These are phyloP conservation scores for Esox lucius DNA, from an alignment of 2,797 vertebrate species.

Conservation along the genomic window DNA sequence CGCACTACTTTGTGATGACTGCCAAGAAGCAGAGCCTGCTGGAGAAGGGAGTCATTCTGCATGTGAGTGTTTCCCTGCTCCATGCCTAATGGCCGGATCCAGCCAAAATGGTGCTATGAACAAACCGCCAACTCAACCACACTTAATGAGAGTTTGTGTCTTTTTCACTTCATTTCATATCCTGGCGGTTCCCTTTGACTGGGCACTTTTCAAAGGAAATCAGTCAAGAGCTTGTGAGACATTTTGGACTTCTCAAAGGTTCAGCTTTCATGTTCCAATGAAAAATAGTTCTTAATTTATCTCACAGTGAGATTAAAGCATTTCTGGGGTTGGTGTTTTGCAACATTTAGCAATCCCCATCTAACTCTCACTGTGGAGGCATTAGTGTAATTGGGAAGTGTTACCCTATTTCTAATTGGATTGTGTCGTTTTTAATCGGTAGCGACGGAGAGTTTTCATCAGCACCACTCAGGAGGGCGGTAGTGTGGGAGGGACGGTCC, in stretches of 20 bases:
- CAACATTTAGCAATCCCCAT: neutral
- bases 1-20: slow-evolving; percentile 99
- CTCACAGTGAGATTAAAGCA: neutral
- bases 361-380: neutral
- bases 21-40: slow-evolving; percentile 98
- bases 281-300: neutral
- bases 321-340: neutral
- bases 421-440: neutral
- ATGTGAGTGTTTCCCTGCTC: slow-evolving; percentile 76
- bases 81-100: slow-evolving; percentile 46
- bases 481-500: too few species aligned
- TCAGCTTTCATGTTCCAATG: slow-evolving; percentile 24
- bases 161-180: slow-evolving; percentile 12
- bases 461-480: neutral
- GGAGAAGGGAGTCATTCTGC: slow-evolving; percentile 96
- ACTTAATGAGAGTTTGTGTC: slow-evolving; percentile 35
- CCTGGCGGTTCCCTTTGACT: slow-evolving; percentile 45
- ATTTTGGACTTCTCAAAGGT: slow-evolving; percentile 19
- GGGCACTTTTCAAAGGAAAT: slow-evolving; percentile 57
- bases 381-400: neutral
- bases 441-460: neutral
- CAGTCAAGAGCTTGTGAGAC: slow-evolving; percentile 26
- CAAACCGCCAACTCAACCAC: slow-evolving; percentile 46
- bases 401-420: slow-evolving; percentile 5
- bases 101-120: slow-evolving; percentile 44